A percentile compares a stretch with the other conserved stretches of the same genome.
Conservation (phyloP, 2,797 vertebrate genomes). For the Craterocephalus amniculus region DNA sequence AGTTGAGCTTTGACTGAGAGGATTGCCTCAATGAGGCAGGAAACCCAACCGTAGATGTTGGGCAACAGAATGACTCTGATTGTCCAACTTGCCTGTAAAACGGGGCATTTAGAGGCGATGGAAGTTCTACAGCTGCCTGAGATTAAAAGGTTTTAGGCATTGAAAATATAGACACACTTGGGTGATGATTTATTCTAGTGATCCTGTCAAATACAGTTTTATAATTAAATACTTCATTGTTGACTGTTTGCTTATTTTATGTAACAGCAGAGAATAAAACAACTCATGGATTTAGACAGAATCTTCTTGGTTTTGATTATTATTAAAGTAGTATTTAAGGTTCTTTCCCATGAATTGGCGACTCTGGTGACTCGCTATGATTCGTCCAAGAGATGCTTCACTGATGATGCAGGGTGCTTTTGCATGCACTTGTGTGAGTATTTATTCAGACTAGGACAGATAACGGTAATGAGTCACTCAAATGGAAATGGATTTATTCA, state of each 20-base stretch:
- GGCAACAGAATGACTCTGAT: not conserved
- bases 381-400: conserved; percentile 22
- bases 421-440: conserved; percentile 14
- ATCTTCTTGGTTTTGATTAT: not conserved
- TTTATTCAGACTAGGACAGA: conserved; percentile 27
- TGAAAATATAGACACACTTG: not conserved
- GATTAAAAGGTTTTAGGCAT: not conserved
- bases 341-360: conserved; percentile 41
- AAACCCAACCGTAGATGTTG: conserved; percentile 18
- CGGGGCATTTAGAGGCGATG: not conserved
- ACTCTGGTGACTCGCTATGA: conserved; percentile 61
- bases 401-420: conserved; percentile 43
- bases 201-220: not conserved
- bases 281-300: not conserved
- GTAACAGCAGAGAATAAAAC: not conserved
- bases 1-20: conserved; percentile 51
- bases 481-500: conserved; percentile 33
- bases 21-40: conserved; percentile 13
- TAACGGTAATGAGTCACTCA: conserved; percentile 55
- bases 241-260: not conserved
- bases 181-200: not conserved
- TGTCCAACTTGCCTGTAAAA: not conserved
- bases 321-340: not conserved
- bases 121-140: not conserved
- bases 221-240: not conserved